phyloP scores from a whole-genome alignment of 2,797 vertebrate genomes.

The Tadarida brasiliensis region DNA sequence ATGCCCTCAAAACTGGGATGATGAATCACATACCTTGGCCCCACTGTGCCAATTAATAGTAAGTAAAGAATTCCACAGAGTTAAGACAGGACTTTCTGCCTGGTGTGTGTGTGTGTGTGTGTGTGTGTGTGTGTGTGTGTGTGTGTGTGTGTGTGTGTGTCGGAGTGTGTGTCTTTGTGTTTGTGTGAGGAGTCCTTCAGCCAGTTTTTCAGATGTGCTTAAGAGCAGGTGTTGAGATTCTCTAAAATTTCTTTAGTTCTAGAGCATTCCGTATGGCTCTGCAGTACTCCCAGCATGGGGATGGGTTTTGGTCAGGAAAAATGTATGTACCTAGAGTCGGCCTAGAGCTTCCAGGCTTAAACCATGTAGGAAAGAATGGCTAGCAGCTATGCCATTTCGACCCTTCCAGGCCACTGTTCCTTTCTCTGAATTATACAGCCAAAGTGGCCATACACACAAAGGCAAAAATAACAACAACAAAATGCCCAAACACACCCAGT shows the following conservation, averaged over 20 bases:
- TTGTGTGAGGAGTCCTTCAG: background rate
- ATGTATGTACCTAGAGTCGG: constrained; percentile 6
- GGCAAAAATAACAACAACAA: constrained; percentile 70
- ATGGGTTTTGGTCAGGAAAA: background rate
- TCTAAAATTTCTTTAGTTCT: constrained; percentile 64
- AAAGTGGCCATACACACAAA: constrained; percentile 60
- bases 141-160: background rate
- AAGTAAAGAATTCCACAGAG: constrained; percentile 69
- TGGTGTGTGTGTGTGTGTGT: background rate
- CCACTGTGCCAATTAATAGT: constrained; percentile 73
- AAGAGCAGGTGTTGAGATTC: constrained; percentile 61
- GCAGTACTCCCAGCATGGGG: background rate
- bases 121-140: background rate
- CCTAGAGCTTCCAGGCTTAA: constrained; percentile 44
- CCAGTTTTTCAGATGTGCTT: constrained; percentile 54
- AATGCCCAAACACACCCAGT: constrained; percentile 64
- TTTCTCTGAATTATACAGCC: constrained; percentile 56
- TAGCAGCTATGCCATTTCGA: background rate
- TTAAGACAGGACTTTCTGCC: constrained; percentile 52
- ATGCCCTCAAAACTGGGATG: constrained; percentile 75
- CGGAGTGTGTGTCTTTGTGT: background rate
- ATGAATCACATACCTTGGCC: constrained; percentile 75
- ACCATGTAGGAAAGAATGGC: constrained; percentile 29
- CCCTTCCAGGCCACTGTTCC: constrained; percentile 26
- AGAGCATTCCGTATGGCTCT: constrained; percentile 58